Evolutionary conservation across 2,113 vertebrate genomes (phyloP).

Genomic region (Grallaria varia): DNA sequence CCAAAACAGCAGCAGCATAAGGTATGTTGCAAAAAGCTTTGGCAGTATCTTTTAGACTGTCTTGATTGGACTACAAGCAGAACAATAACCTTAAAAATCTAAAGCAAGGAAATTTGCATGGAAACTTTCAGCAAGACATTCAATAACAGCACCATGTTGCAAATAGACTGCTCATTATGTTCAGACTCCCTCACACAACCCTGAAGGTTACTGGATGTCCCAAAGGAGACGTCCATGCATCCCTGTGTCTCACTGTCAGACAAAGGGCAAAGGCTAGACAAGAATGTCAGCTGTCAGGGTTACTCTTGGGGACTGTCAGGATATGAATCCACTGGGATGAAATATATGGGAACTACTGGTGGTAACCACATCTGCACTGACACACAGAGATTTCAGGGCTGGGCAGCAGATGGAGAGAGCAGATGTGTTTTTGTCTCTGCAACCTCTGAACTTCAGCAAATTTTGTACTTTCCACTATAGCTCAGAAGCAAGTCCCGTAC

Average conservation of each 20-base stretch:
- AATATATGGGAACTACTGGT: background rate
- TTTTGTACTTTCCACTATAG: background rate
- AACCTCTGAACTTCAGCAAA: background rate
- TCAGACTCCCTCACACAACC: background rate
- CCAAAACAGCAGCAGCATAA: background rate
- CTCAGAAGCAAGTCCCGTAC: background rate
- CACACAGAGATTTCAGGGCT: rapidly evolving
- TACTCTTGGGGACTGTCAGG: background rate
- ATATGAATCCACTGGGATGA: background rate
- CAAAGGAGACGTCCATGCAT: background rate
- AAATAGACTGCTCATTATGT: background rate
- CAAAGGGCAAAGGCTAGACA: background rate
- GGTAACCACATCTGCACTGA: background rate
- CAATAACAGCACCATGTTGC: rapidly evolving
- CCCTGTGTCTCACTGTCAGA: rapidly evolving
- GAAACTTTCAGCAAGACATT: background rate
- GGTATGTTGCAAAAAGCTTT: background rate
- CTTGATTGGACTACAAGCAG: background rate
- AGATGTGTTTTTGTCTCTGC: background rate
- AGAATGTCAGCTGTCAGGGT: background rate
- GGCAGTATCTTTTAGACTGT: background rate
- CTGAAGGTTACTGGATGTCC: background rate
- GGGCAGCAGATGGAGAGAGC: background rate
- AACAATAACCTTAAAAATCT: background rate
- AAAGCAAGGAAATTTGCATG: background rate